Percentiles rank a stretch among this genome's conserved stretches.
phyloP scores from a whole-genome alignment of 1,140 invertebrate genomes.

The Helicoverpa zea region DNA sequence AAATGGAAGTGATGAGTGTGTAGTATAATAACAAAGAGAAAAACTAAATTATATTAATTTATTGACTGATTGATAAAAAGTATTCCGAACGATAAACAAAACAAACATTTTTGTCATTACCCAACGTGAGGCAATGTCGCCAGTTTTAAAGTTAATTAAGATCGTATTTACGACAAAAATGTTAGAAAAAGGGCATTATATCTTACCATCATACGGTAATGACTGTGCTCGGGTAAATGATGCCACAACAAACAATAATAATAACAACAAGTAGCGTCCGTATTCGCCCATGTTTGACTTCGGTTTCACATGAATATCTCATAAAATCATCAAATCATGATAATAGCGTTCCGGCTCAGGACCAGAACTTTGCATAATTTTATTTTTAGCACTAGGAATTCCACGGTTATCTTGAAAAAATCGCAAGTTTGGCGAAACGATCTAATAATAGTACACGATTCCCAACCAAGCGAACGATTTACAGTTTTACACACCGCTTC shows the following conservation, averaged over 20 bases:
- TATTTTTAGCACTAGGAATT: slow-evolving; percentile 23
- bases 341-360: not conserved
- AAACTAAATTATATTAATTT: no score
- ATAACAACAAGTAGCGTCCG: slow-evolving; percentile 38
- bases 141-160: not conserved
- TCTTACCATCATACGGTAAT: slow-evolving; percentile 50
- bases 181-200: not conserved
- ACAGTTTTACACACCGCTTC: no score
- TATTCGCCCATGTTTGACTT: slow-evolving; percentile 26
- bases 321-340: not conserved
- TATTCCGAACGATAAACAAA: not conserved
- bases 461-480: not conserved
- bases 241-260: slow-evolving; percentile 46
- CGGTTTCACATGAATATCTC: slow-evolving; percentile 10
- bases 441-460: slow-evolving; percentile 21
- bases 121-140: not conserved
- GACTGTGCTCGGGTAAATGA: slow-evolving; percentile 35
- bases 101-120: not conserved
- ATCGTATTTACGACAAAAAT: not conserved
- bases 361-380: slow-evolving; percentile 1
- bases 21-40: no score
- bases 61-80: no score
- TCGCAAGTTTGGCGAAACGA: not conserved
- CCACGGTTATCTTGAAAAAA: slow-evolving; percentile 7
- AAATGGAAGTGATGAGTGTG: no score